Percentiles rank a stretch among this genome's conserved stretches.
phyloP scores from a whole-genome alignment of 2,113 vertebrate species.

The Columba livia region DNA sequence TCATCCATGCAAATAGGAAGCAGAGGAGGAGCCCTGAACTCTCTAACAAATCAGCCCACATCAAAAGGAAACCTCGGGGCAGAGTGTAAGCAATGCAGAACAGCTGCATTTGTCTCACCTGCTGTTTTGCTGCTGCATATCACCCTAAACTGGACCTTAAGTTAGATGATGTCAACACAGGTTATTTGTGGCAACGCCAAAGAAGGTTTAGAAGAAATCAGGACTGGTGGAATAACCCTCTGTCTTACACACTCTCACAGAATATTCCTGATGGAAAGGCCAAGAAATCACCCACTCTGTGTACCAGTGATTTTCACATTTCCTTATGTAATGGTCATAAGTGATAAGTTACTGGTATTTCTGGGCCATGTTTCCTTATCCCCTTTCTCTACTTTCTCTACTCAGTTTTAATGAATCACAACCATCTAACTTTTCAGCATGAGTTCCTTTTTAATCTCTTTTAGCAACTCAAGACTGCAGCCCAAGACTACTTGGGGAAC shows the following conservation, averaged over 20 bases:
- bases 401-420: neutral
- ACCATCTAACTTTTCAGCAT: neutral
- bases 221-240: fast-evolving
- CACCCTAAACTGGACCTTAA: neutral
- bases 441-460: neutral
- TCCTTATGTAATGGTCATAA: neutral
- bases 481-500: neutral
- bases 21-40: neutral
- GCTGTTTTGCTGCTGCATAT: neutral
- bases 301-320: neutral
- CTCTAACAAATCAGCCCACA: neutral
- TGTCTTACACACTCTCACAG: neutral
- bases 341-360: neutral
- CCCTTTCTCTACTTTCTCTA: fast-evolving
- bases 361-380: neutral
- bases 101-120: neutral
- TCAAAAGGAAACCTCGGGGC: neutral
- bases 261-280: neutral
- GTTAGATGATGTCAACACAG: neutral
- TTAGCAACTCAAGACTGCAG: neutral
- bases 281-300: neutral
- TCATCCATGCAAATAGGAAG: neutral
- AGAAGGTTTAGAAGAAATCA: neutral
- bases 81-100: neutral
- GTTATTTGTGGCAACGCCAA: neutral